phyloP scores from a whole-genome alignment of 2,113 vertebrate species.

The Abramis brama region DNA sequence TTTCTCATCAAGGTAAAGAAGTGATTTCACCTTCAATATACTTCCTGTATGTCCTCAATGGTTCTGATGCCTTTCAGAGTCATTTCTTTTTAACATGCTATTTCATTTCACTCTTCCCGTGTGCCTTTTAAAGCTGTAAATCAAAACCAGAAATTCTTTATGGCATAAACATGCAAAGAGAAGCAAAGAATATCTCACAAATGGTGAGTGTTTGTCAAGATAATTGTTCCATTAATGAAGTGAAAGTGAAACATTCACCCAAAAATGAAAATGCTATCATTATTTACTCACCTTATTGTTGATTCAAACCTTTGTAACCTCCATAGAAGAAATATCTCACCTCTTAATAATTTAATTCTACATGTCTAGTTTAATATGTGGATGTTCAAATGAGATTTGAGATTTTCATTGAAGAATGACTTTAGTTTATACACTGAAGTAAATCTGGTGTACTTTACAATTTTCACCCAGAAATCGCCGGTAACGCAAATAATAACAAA shows the following conservation, averaged over 20 bases:
- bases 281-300: background rate
- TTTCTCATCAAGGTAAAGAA: slow-evolving; percentile 36
- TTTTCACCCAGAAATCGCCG: background rate
- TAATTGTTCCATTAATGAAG: background rate
- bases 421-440: background rate
- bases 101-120: slow-evolving; percentile 15
- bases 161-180: slow-evolving; percentile 26
- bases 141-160: slow-evolving; percentile 44
- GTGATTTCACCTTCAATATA: slow-evolving; percentile 58
- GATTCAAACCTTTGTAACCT: background rate
- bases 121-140: slow-evolving; percentile 37
- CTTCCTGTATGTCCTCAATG: background rate
- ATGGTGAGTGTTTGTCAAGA: slow-evolving; percentile 45
- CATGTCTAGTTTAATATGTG: background rate
- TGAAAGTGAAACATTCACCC: background rate
- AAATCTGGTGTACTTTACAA: background rate
- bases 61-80: background rate
- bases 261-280: background rate
- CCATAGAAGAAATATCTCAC: background rate
- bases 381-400: background rate
- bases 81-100: background rate
- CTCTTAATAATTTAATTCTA: background rate
- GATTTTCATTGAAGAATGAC: background rate
- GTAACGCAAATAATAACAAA: background rate
- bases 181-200: slow-evolving; percentile 22